Conservation (phyloP, 2,888 invertebrate genomes). For the Dryocosmus kuriphilus region DNA sequence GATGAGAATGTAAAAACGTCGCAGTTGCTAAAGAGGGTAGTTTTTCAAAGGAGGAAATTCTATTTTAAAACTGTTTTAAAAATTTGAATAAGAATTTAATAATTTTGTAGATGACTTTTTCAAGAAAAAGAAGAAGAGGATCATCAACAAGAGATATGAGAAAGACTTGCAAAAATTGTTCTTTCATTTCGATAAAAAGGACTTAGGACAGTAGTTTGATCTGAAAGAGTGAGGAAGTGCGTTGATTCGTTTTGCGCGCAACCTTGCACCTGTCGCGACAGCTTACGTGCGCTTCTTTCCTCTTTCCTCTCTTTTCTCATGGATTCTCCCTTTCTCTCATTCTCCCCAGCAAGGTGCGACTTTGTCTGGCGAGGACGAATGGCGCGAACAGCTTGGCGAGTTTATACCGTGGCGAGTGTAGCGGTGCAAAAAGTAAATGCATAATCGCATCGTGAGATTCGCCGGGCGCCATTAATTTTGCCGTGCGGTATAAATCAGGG, state of each 20-base stretch:
- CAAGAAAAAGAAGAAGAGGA: too few relatives aligned
- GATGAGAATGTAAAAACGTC: too few relatives aligned
- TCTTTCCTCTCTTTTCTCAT: conserved; percentile 5
- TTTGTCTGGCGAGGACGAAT: conserved; percentile 10
- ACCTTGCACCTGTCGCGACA: conserved; percentile 42
- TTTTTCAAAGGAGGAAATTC: too few relatives aligned
- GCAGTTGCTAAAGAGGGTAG: too few relatives aligned
- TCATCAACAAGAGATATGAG: not conserved
- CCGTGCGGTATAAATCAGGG: conserved; percentile 59
- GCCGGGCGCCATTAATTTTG: conserved; percentile 56
- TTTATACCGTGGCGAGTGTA: conserved; percentile 37
- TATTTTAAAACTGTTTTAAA: too few relatives aligned
- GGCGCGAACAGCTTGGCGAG: conserved; percentile 42
- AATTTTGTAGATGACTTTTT: too few relatives aligned
- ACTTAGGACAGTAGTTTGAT: not conserved
- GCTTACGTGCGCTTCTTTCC: conserved; percentile 39
- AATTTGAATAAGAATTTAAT: too few relatives aligned
- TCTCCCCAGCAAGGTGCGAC: conserved; percentile 3
- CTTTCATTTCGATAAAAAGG: not conserved
- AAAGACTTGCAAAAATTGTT: not conserved
- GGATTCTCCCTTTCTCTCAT: conserved; percentile 14
- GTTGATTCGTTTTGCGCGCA: conserved; percentile 32
- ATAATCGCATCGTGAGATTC: conserved; percentile 53
- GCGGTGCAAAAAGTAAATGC: conserved; percentile 48
- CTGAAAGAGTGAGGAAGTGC: not conserved